A percentile compares a stretch with the other conserved stretches of the same genome.
These are phyloP conservation scores for Dromococcyx pavoninus DNA, from an alignment of 2,797 vertebrate genomes.

Conservation along the genomic window DNA sequence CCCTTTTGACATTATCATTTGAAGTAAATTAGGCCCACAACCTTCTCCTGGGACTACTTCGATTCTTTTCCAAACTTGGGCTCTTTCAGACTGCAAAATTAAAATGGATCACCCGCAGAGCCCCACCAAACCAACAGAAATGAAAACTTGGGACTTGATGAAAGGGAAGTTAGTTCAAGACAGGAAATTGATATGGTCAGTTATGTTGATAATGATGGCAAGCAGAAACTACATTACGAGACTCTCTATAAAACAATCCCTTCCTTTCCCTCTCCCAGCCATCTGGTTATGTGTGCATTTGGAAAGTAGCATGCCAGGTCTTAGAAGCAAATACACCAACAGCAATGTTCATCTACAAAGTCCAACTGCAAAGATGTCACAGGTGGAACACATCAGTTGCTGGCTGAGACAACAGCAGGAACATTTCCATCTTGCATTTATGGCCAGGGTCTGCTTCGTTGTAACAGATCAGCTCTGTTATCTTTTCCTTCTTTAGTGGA, in stretches of 20 bases:
- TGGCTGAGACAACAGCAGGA: background rate
- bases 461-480: rapidly evolving
- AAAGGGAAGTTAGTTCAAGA: conserved; percentile 60
- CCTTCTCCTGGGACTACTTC: background rate
- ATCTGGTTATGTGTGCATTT: conserved; percentile 21
- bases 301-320: background rate
- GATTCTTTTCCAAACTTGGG: conserved; percentile 24
- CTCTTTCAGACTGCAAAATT: conserved; percentile 47
- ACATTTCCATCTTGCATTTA: background rate
- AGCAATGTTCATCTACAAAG: background rate
- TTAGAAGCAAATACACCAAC: background rate
- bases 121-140: conserved; percentile 45
- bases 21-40: conserved; percentile 19
- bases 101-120: conserved; percentile 31
- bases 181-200: conserved; percentile 76
- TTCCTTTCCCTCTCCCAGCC: background rate
- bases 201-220: conserved; percentile 70
- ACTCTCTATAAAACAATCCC: background rate
- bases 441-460: background rate
- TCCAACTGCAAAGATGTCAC: background rate
- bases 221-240: conserved; percentile 46
- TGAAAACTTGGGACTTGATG: conserved; percentile 36
- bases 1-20: conserved; percentile 26
- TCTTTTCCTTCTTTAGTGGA: background rate
- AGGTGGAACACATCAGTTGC: background rate